Conservation (phyloP, 2,797 vertebrate genomes). For the Gobio occitaniae region DNA sequence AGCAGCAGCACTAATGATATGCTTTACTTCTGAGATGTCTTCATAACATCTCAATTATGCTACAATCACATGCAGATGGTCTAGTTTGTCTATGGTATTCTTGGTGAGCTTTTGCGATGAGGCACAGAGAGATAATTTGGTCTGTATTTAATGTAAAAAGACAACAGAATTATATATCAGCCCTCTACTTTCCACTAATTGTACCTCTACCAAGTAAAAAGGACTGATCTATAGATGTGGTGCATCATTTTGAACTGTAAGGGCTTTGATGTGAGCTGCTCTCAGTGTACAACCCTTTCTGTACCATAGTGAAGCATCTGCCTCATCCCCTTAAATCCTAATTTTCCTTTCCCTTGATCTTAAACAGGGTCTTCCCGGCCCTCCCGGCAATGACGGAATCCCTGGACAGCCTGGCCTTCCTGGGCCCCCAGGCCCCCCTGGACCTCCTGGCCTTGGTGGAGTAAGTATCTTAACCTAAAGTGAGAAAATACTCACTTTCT, state of each 20-base stretch:
- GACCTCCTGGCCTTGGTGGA: constrained; percentile 93
- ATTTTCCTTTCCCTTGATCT: constrained; percentile 15
- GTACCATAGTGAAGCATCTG: neutral
- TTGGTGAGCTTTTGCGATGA: neutral
- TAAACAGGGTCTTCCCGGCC: constrained; percentile 84
- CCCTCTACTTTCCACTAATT: neutral
- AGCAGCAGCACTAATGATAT: neutral
- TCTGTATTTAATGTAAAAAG: constrained; percentile 10
- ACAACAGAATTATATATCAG: neutral
- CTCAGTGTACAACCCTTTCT: neutral
- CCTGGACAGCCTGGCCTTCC: constrained; percentile 87
- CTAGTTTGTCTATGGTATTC: neutral
- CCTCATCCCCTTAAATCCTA: constrained; percentile 23
- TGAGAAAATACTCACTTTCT: neutral
- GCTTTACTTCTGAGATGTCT: neutral
- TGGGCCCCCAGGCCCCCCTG: constrained; percentile 90
- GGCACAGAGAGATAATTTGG: neutral
- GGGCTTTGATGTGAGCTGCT: constrained; percentile 9
- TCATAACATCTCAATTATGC: neutral
- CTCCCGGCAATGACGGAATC: constrained; percentile 89
- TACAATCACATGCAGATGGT: neutral
- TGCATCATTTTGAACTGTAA: neutral
- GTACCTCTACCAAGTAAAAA: constrained; percentile 19
- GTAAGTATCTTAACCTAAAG: constrained; percentile 80
- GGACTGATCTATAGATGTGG: neutral